Percentiles rank a stretch among this genome's conserved stretches.
Conservation (phyloP, 2,113 vertebrate species). For the Orthonyx spaldingii region DNA sequence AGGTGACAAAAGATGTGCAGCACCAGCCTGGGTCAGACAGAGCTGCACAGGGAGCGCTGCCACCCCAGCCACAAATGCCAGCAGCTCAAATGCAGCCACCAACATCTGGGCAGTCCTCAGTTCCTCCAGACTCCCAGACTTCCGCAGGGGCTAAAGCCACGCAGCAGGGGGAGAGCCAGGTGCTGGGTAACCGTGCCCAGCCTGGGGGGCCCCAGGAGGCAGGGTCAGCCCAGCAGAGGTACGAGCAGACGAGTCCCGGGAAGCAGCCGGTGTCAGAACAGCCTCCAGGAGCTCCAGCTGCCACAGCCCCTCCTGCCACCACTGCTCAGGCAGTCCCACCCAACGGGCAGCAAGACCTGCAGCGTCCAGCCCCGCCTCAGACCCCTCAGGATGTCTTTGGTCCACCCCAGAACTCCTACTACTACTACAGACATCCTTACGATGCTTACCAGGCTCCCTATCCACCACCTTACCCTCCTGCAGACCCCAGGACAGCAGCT, state of each 20-base stretch:
- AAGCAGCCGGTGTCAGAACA: not conserved
- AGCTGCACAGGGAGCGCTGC: slow-evolving; percentile 31
- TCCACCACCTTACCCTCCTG: slow-evolving; percentile 70
- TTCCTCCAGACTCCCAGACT: slow-evolving; percentile 6
- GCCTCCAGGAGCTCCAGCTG: not conserved
- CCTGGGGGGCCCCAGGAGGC: slow-evolving; percentile 13
- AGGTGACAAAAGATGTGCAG: slow-evolving; percentile 87
- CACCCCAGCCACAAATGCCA: slow-evolving; percentile 16
- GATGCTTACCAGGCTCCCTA: slow-evolving; percentile 78
- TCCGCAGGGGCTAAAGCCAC: slow-evolving; percentile 26
- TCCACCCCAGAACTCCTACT: slow-evolving; percentile 59
- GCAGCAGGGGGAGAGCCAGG: slow-evolving; percentile 26
- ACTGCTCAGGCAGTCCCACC: slow-evolving; percentile 24
- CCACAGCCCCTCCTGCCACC: not conserved
- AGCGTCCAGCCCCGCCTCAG: slow-evolving; percentile 73
- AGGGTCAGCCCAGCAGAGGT: slow-evolving; percentile 2
- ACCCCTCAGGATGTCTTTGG: slow-evolving; percentile 77
- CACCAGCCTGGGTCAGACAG: slow-evolving; percentile 57
- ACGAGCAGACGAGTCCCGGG: not conserved
- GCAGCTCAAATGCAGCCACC: not conserved
- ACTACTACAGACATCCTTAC: slow-evolving; percentile 73
- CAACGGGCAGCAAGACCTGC: slow-evolving; percentile 59
- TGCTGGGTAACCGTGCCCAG: slow-evolving; percentile 13
- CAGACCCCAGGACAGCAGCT: slow-evolving; percentile 75
- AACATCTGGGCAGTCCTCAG: not conserved